Percentiles rank a stretch among this genome's conserved stretches.
Evolutionary conservation across 92 coral and sea anemone species (phyloP).

Genomic region (Porites divaricata): DNA sequence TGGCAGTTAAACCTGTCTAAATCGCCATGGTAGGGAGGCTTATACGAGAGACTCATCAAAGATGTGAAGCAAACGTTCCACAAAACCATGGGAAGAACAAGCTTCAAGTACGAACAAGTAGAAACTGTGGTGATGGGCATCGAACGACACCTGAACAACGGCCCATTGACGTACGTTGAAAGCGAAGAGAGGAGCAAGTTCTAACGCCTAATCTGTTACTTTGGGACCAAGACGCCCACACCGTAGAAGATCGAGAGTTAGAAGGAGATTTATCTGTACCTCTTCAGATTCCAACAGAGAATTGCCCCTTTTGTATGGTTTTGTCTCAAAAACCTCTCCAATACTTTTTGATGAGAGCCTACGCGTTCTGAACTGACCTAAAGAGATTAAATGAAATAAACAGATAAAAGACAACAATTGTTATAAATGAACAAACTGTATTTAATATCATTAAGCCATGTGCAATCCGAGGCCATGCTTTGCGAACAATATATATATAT

Average conservation of each 20-base stretch:
- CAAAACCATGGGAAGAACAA: conserved; percentile 31
- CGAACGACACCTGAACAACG: conserved; percentile 54
- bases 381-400: too few species aligned
- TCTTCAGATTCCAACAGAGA: too few species aligned
- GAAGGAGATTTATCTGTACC: background rate
- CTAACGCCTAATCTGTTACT: background rate
- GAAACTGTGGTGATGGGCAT: conserved; percentile 60
- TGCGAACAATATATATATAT: too few species aligned
- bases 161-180: conserved; percentile 39
- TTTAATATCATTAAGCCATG: too few species aligned
- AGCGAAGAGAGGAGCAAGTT: background rate
- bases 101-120: conserved; percentile 29
- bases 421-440: too few species aligned
- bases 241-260: conserved; percentile 5
- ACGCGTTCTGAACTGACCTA: too few species aligned
- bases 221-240: conserved; percentile 31
- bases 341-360: too few species aligned
- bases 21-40: conserved; percentile 64
- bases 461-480: too few species aligned
- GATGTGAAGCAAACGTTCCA: conserved; percentile 39
- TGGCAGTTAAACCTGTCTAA: conserved; percentile 65
- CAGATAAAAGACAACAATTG: too few species aligned
- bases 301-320: too few species aligned
- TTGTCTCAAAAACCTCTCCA: too few species aligned
- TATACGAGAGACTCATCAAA: conserved; percentile 43